phyloP scores from a whole-genome alignment of 2,888 invertebrate genomes.

The Camponotus fellah region DNA sequence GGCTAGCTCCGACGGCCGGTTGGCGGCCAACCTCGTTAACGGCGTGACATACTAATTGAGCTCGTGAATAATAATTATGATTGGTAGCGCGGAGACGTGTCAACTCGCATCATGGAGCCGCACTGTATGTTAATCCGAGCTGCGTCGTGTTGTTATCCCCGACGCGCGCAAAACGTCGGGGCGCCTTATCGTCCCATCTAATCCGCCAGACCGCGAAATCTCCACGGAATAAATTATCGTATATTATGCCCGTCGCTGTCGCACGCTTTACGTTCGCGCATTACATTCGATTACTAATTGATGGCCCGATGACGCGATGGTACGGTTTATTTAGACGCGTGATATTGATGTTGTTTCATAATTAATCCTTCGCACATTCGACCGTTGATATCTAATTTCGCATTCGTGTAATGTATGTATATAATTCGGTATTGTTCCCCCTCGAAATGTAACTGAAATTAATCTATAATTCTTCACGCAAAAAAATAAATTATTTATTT shows the following conservation, averaged over 20 bases:
- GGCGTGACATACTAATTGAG: constrained; percentile 46
- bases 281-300: constrained; percentile 22
- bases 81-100: constrained; percentile 25
- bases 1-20: neutral
- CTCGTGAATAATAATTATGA: constrained; percentile 53
- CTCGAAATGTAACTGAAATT: neutral
- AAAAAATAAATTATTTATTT: neutral
- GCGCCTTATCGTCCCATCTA: constrained; percentile 26
- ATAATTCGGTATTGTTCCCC: neutral
- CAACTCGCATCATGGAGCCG: constrained; percentile 16
- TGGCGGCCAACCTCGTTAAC: constrained; percentile 39
- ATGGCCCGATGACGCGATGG: neutral
- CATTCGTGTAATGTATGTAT: too few relatives aligned
- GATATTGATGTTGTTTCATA: constrained; percentile 3
- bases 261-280: neutral
- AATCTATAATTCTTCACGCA: neutral
- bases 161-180: neutral
- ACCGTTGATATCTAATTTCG: neutral
- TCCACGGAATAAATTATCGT: constrained; percentile 45
- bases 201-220: constrained; percentile 30
- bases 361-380: neutral
- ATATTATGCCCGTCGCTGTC: neutral
- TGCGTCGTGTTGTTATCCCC: neutral
- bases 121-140: neutral
- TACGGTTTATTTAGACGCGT: neutral